Conservation (phyloP, 2,113 vertebrate genomes). For the Tragelaphus strepsiceros region DNA sequence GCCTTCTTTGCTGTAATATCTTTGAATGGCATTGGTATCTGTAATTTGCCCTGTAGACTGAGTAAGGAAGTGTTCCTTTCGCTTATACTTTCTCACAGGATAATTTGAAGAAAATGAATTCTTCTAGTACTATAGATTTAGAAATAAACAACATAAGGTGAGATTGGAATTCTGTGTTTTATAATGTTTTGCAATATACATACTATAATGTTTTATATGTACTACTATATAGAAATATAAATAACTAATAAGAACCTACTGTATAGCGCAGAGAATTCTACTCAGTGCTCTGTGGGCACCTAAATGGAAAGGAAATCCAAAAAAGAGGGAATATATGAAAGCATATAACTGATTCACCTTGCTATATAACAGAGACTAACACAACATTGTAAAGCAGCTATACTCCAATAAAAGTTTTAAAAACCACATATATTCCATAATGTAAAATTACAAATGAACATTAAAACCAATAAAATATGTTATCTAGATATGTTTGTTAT, state of each 20-base stretch:
- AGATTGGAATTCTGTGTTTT: not conserved
- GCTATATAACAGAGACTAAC: not conserved
- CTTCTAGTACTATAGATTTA: not conserved
- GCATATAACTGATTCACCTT: not conserved
- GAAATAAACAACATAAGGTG: not conserved
- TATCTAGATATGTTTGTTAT: not conserved
- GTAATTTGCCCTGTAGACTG: not conserved
- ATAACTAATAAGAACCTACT: not conserved
- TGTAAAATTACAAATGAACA: not conserved
- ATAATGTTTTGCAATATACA: not conserved
- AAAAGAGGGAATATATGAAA: not conserved
- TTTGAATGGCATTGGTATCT: not conserved
- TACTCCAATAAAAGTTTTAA: not conserved
- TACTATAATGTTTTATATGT: not conserved
- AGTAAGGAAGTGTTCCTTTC: not conserved
- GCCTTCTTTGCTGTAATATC: not conserved
- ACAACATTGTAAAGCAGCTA: not conserved
- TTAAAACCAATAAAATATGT: constrained; percentile 1
- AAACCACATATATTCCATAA: not conserved
- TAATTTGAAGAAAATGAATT: not conserved
- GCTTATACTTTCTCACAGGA: not conserved
- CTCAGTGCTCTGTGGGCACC: not conserved
- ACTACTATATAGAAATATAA: not conserved
- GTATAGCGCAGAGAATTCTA: not conserved
- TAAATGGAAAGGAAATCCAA: not conserved